Percentiles rank a stretch among this genome's conserved stretches.
Conservation (phyloP, 2,113 vertebrate genomes). For the Mohoua ochrocephala region DNA sequence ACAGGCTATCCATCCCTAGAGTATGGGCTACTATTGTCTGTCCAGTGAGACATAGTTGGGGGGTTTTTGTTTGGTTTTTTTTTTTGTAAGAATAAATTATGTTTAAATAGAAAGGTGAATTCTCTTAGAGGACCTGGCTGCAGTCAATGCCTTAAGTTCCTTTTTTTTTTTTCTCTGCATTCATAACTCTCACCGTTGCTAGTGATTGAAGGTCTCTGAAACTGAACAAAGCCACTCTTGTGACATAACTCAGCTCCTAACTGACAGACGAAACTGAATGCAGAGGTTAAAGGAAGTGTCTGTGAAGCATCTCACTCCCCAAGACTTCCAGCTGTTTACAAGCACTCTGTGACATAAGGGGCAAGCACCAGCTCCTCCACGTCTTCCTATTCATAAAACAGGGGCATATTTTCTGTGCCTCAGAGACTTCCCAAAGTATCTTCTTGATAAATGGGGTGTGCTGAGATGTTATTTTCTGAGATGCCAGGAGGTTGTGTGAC, state of each 20-base stretch:
- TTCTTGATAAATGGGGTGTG: neutral
- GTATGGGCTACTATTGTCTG: neutral
- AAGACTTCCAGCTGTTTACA: neutral
- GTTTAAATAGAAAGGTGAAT: neutral
- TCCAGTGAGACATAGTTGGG: neutral
- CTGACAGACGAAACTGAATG: neutral
- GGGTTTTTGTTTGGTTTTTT: neutral
- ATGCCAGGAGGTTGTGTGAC: neutral
- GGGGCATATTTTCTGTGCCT: neutral
- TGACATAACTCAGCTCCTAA: neutral
- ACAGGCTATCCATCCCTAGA: slow-evolving; percentile 44
- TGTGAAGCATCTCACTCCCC: neutral
- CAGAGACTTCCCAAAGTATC: neutral
- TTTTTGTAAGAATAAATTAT: neutral
- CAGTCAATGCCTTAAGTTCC: neutral
- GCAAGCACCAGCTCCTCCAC: neutral
- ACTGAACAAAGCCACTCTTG: neutral
- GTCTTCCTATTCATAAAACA: neutral
- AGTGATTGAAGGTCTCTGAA: neutral
- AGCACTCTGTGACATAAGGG: neutral
- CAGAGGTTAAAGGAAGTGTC: neutral
- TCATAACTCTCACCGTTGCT: neutral
- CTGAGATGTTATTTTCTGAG: neutral
- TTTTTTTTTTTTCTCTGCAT: neutral
- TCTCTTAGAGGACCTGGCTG: neutral